Evolutionary conservation across 1,140 invertebrate genomes (phyloP).

Genomic region (Drosophila parabipectinata): DNA sequence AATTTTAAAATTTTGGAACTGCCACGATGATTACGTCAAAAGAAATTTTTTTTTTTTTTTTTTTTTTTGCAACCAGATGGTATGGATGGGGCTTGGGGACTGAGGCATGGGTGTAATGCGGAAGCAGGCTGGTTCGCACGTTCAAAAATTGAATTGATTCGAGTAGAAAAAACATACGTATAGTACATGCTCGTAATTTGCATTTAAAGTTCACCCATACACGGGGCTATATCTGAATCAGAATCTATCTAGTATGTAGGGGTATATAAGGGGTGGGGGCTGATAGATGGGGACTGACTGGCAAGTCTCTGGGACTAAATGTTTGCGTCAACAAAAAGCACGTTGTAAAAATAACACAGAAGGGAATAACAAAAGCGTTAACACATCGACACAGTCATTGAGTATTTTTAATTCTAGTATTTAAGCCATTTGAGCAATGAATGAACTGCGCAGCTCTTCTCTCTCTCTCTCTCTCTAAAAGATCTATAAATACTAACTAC

Average conservation of each 20-base stretch:
- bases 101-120: not conserved
- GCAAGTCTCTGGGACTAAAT: constrained; percentile 33
- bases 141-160: constrained; percentile 3
- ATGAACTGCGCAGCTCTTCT: constrained; percentile 42
- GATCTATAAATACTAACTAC: constrained; percentile 40
- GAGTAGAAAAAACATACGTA: not conserved
- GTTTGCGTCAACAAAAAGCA: constrained; percentile 70
- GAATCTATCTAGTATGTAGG: not conserved
- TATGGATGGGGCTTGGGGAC: too few species aligned
- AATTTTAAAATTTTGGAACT: not conserved
- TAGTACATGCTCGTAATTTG: constrained; percentile 33
- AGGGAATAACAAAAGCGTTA: constrained; percentile 40
- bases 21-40: not conserved
- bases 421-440: constrained; percentile 68
- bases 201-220: constrained; percentile 56
- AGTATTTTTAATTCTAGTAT: constrained; percentile 44
- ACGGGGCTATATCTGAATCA: constrained; percentile 11
- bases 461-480: constrained; percentile 2
- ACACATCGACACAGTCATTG: constrained; percentile 26
- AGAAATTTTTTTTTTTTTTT: too few species aligned
- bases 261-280: not conserved
- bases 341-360: constrained; percentile 77
- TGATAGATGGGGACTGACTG: too few species aligned
- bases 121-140: not conserved
- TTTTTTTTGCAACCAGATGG: too few species aligned